These are phyloP conservation scores for Alosa alosa DNA, from an alignment of 2,113 vertebrate genomes.

Conservation along the genomic window DNA sequence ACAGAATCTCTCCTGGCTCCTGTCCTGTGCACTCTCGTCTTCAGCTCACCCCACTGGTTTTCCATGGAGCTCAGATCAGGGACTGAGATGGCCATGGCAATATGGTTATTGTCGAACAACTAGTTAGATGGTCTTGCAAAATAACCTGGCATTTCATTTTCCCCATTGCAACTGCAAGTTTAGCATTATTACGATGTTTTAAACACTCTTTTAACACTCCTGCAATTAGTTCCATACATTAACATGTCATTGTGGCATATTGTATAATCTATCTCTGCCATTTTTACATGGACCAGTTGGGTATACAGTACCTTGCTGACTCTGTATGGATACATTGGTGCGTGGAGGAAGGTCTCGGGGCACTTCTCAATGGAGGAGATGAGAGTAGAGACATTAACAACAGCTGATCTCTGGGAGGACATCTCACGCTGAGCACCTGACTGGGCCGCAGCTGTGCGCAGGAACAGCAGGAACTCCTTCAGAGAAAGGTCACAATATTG, in stretches of 20 bases:
- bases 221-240: too few relatives aligned
- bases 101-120: too few relatives aligned
- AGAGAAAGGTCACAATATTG: neutral
- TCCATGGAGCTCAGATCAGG: too few relatives aligned
- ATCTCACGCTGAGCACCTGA: constrained; percentile 43
- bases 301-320: constrained; percentile 61
- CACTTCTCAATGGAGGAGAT: constrained; percentile 52
- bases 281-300: neutral
- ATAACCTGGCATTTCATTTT: too few relatives aligned
- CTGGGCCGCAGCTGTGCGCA: constrained; percentile 57
- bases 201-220: too few relatives aligned
- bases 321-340: constrained; percentile 54
- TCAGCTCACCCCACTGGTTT: neutral
- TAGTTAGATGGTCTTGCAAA: too few relatives aligned
- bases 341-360: constrained; percentile 16
- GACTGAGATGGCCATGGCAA: too few relatives aligned
- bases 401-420: constrained; percentile 56
- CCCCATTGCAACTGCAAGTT: too few relatives aligned
- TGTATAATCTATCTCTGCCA: too few relatives aligned
- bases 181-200: too few relatives aligned
- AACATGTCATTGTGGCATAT: too few relatives aligned
- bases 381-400: constrained; percentile 56
- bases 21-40: neutral
- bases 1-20: neutral
- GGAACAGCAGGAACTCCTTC: constrained; percentile 57